Percentiles rank a stretch among this genome's conserved stretches.
These are phyloP conservation scores for Edolisoma coerulescens DNA, from an alignment of 2,113 vertebrate species.

Conservation along the genomic window DNA sequence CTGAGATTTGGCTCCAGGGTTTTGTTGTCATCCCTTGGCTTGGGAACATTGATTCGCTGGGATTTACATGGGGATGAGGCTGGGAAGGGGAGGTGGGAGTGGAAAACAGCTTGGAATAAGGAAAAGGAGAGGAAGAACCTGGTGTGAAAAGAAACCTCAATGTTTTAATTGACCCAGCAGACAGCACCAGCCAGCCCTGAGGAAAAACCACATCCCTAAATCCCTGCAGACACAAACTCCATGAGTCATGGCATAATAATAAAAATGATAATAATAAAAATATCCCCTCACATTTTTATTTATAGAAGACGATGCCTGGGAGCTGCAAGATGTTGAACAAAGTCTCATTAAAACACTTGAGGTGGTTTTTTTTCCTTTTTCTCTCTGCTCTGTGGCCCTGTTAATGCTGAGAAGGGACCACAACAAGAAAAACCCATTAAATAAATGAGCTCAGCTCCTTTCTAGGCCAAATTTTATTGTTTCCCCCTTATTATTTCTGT, in stretches of 20 bases:
- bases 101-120: background rate
- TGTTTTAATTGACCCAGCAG: background rate
- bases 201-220: background rate
- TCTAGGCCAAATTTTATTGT: background rate
- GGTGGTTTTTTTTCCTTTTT: background rate
- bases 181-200: background rate
- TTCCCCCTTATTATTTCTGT: background rate
- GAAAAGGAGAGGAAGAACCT: background rate
- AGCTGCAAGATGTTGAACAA: background rate
- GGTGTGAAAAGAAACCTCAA: background rate
- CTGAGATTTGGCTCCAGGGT: background rate
- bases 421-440: rapidly evolving
- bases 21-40: background rate
- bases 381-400: background rate
- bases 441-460: background rate
- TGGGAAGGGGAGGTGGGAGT: background rate
- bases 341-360: background rate
- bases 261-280: background rate
- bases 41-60: background rate
- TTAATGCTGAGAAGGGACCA: background rate
- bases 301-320: background rate
- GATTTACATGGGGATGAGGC: background rate
- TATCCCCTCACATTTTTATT: background rate
- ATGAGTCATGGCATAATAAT: background rate
- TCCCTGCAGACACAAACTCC: slow-evolving; percentile 6